A percentile compares a stretch with the other conserved stretches of the same genome.
Evolutionary conservation across 2,888 invertebrate genomes (phyloP).

Genomic region (Eubasilissa splendida): DNA sequence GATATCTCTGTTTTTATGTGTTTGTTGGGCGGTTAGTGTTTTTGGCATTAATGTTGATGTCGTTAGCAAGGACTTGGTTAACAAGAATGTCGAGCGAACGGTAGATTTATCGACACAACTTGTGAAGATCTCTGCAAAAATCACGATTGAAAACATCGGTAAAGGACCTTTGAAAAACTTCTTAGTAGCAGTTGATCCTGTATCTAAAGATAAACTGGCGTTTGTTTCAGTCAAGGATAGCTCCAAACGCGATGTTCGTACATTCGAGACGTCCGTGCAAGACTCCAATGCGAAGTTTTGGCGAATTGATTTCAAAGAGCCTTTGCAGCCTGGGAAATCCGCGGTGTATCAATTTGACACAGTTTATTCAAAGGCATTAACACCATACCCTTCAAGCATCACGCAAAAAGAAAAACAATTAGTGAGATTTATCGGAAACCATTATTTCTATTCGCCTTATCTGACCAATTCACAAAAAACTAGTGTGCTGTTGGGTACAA

Average conservation of each 20-base stretch:
- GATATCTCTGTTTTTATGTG: conserved; percentile 48
- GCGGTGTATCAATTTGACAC: conserved; percentile 78
- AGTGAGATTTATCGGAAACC: conserved; percentile 88
- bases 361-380: conserved; percentile 82
- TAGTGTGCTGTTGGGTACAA: conserved; percentile 82
- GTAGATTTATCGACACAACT: conserved; percentile 92
- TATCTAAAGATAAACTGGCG: conserved; percentile 77
- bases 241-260: conserved; percentile 73
- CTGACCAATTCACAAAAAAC: conserved; percentile 86
- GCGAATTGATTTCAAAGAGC: conserved; percentile 75
- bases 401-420: conserved; percentile 95
- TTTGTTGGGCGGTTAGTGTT: conserved; percentile 18
- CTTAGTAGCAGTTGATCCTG: conserved; percentile 80
- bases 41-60: conserved; percentile 63
- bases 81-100: conserved; percentile 87
- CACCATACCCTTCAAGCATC: conserved; percentile 91
- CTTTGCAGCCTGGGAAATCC: conserved; percentile 74
- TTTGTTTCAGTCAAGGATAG: conserved; percentile 82
- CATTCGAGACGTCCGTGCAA: conserved; percentile 70
- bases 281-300: conserved; percentile 71
- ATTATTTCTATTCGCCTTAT: conserved; percentile 90
- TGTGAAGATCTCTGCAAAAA: conserved; percentile 85
- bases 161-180: conserved; percentile 81
- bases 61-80: conserved; percentile 74
- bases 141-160: conserved; percentile 88